Conservation (phyloP, 2,888 invertebrate genomes). For the Ichneumoninae sp. region DNA sequence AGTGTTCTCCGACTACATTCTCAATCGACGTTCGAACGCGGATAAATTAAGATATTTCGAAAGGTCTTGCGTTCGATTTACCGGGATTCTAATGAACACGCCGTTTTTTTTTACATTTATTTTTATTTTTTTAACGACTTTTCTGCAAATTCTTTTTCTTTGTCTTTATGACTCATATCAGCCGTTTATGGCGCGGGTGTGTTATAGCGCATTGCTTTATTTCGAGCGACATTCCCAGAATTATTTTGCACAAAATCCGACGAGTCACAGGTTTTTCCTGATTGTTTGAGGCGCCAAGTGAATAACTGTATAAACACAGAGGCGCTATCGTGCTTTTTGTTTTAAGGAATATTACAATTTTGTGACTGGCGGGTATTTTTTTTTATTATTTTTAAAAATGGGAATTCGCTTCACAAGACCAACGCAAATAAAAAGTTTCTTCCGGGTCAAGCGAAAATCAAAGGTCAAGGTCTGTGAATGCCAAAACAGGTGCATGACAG, state of each 20-base stretch:
- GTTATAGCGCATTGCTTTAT: background rate
- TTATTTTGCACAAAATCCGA: background rate
- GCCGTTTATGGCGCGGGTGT: background rate
- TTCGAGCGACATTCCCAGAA: background rate
- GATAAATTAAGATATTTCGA: background rate
- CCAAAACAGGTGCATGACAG: background rate
- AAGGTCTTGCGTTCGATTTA: background rate
- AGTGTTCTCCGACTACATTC: constrained; percentile 10
- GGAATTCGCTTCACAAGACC: background rate
- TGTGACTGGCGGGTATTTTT: background rate
- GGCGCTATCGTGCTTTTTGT: background rate
- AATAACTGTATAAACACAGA: background rate
- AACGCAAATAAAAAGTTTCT: background rate
- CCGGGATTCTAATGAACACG: background rate
- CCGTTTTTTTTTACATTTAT: background rate
- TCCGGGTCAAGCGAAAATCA: constrained; percentile 16
- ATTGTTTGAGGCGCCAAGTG: background rate
- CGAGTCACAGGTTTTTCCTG: background rate
- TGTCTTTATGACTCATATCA: background rate
- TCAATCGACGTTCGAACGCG: background rate
- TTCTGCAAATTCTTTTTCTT: background rate
- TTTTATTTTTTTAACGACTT: constrained; percentile 14
- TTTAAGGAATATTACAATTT: background rate
- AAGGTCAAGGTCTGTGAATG: constrained; percentile 31
- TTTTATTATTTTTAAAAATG: background rate